A percentile compares a stretch with the other conserved stretches of the same genome.
Conservation (phyloP, 2,113 vertebrate genomes). For the Corydoras maculifer region DNA sequence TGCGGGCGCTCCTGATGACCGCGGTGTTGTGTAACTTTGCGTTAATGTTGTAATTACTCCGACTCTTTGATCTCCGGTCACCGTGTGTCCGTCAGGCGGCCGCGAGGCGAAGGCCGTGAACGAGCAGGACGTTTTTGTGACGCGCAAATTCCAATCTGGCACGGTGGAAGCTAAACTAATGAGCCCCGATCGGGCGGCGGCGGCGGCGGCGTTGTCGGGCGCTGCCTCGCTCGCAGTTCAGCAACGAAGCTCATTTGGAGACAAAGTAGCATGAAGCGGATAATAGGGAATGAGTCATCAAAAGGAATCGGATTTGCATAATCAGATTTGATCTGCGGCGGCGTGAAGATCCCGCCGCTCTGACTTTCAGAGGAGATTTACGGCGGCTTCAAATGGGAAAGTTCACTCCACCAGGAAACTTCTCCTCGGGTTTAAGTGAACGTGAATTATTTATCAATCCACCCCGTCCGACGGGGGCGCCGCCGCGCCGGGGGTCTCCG, state of each 20-base stretch:
- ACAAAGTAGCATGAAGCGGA: constrained; percentile 14
- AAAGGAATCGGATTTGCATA: constrained; percentile 12
- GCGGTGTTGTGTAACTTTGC: no score
- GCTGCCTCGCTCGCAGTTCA: neutral
- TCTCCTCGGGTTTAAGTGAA: neutral
- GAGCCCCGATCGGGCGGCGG: neutral
- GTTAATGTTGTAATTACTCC: no score
- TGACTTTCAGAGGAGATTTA: constrained; percentile 1
- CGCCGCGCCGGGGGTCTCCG: no score
- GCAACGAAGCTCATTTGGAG: neutral
- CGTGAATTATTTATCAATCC: no score
- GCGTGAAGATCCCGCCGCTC: neutral
- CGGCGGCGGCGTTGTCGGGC: neutral
- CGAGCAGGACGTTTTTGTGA: no score
- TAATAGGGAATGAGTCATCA: constrained; percentile 8
- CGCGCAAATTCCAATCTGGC: no score
- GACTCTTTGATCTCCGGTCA: no score
- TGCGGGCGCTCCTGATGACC: no score
- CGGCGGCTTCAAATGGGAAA: constrained; percentile 1
- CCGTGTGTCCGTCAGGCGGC: no score
- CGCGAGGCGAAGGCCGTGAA: no score
- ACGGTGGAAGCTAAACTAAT: neutral
- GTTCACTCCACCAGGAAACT: constrained; percentile 4
- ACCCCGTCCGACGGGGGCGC: no score
- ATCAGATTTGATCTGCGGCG: constrained; percentile 13